Evolutionary conservation across 2,888 invertebrate species (phyloP).

Genomic region (Dicyrtoma fusca): DNA sequence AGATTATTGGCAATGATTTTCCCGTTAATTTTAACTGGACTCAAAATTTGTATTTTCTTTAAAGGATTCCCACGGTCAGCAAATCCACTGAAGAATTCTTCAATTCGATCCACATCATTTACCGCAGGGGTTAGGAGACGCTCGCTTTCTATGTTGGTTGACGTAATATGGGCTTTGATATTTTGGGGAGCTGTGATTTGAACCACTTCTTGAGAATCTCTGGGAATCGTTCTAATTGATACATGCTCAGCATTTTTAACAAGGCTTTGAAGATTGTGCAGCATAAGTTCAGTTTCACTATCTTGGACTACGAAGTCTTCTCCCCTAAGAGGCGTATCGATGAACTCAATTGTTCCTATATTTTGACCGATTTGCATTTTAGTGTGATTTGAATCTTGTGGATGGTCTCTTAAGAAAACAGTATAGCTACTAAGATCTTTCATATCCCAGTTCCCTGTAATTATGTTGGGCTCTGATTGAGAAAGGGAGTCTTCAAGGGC

Average conservation of each 20-base stretch:
- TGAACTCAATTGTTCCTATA: slow-evolving; percentile 36
- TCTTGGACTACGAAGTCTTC: slow-evolving; percentile 41
- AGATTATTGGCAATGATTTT: neutral
- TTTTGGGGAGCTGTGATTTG: slow-evolving; percentile 29
- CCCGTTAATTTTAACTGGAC: slow-evolving; percentile 4
- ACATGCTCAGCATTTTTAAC: neutral
- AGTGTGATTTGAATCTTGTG: neutral
- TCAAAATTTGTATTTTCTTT: neutral
- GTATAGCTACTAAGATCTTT: slow-evolving; percentile 22
- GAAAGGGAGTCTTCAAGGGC: slow-evolving; percentile 34
- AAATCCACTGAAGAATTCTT: slow-evolving; percentile 15
- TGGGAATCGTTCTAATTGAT: slow-evolving; percentile 29
- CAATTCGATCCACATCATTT: slow-evolving; percentile 8
- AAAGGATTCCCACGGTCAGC: neutral
- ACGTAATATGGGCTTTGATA: neutral
- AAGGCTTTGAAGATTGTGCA: slow-evolving; percentile 19
- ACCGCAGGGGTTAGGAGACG: neutral
- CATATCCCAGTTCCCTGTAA: slow-evolving; percentile 46
- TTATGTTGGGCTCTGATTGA: slow-evolving; percentile 31
- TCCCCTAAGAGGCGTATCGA: slow-evolving; percentile 37
- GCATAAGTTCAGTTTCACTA: slow-evolving; percentile 2
- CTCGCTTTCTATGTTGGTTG: neutral
- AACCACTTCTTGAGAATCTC: slow-evolving; percentile 28
- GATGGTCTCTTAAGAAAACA: slow-evolving; percentile 14
- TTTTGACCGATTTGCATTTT: neutral